Conservation (phyloP, 2,888 invertebrate species). For the Pantelozetes paolii region DNA sequence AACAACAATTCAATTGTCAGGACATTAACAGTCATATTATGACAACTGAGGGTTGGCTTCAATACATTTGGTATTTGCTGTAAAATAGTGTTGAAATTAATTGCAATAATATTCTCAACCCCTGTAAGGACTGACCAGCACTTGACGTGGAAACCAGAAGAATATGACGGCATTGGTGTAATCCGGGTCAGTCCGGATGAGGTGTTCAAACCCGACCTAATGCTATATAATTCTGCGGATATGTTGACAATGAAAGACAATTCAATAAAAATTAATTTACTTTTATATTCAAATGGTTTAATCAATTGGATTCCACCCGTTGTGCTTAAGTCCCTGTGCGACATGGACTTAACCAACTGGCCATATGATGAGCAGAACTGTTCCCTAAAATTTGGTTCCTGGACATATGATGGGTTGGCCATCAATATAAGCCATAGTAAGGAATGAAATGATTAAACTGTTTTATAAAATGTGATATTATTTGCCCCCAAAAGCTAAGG, state of each 20-base stretch:
- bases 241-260: slow-evolving; percentile 18
- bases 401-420: slow-evolving; percentile 37
- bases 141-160: background rate
- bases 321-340: background rate
- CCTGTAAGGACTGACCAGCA: slow-evolving; percentile 4
- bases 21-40: background rate
- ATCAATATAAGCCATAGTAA: slow-evolving; percentile 27
- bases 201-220: slow-evolving; percentile 11
- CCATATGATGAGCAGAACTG: slow-evolving; percentile 27
- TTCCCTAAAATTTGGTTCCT: slow-evolving; percentile 11
- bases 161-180: background rate
- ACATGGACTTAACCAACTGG: slow-evolving; percentile 18
- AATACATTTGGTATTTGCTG: background rate
- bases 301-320: slow-evolving; percentile 12
- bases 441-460: background rate
- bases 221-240: slow-evolving; percentile 9
- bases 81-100: background rate
- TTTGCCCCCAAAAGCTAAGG: too few relatives aligned
- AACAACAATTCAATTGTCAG: background rate
- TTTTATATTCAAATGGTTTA: background rate
- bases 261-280: background rate
- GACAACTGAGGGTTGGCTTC: slow-evolving; percentile 6
- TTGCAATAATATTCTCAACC: background rate
- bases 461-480: too few relatives aligned
- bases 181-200: background rate